Base-by-base conservation (phyloP, 2,113 vertebrate species). In the Illadopsis cleaveri region DNA sequence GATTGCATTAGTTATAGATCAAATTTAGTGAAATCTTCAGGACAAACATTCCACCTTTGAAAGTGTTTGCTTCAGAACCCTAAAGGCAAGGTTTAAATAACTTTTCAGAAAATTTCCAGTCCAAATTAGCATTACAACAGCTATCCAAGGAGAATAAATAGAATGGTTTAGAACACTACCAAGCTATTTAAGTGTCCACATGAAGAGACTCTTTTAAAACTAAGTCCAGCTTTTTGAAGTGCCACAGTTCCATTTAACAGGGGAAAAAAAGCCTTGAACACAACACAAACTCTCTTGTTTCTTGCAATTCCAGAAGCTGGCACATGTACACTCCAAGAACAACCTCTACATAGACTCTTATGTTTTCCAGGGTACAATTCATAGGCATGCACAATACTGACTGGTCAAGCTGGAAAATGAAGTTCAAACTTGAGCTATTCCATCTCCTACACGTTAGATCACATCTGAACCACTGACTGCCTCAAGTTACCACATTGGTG, bases 271-370 rank as follows among this genome's bases (percentile, higher is more conserved):
- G 9, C 6, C 10, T 21, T 4, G 1, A 35, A 16, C 10, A 11
- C 6, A 47, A 80, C 15, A 58, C 30, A 37, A 50, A 30, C 31
- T 83, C 9, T 64, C 47, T 7, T 24, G 1, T 33, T 84, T 61
- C n/a, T n/a, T 2, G 0, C 12, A 30, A 24, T 77, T 80, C 27
- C 66, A 71, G 60, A 35, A 71, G 23, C 8, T 25, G 54, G 10
- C 1, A 8, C 18, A 10, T 1, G 8, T 9, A 47, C 0, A 0
- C 15, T n/a, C 42, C 25, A 61, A 51, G 54, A 91, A 73, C 47
- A 42, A 77, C 14, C 27, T 33, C 44, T 54, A 40, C 0, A 78
- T 0, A 53, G 28, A 48, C 20, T 76, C 35, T 16, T 4, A 10
- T 0, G 9, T 17, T 86, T 89, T 47, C 13, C 18, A 82, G 17